Evolutionary conservation across 2,113 vertebrate genomes (phyloP).

Genomic region (Solenodon paradoxus): DNA sequence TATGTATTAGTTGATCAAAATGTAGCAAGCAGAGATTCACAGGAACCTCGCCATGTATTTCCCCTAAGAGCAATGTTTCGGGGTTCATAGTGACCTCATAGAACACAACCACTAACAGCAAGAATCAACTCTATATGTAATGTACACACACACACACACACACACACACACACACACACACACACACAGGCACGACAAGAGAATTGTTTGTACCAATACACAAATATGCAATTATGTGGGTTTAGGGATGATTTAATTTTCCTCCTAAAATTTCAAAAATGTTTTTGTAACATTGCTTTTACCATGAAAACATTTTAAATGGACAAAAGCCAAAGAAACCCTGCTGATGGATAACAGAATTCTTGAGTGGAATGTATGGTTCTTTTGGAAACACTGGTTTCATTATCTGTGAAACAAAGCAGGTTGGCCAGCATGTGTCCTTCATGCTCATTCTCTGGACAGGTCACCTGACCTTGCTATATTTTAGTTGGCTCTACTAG

Average conservation of each 20-base stretch:
- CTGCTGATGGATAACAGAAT: not conserved
- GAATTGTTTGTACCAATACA: not conserved
- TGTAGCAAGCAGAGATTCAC: not conserved
- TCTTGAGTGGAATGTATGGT: not conserved
- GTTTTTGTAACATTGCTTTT: slow-evolving; percentile 21
- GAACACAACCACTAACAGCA: not conserved
- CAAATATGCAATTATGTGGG: not conserved
- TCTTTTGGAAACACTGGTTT: not conserved
- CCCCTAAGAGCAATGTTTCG: not conserved
- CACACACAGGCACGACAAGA: not conserved
- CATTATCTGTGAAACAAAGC: not conserved
- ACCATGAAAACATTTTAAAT: slow-evolving; percentile 47
- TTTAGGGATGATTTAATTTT: slow-evolving; percentile 2
- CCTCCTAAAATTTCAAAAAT: slow-evolving; percentile 25
- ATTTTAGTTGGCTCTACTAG: slow-evolving; percentile 26
- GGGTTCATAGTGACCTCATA: not conserved
- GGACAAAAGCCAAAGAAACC: slow-evolving; percentile 38
- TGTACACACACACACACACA: not conserved
- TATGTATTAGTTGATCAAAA: not conserved
- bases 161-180: not conserved
- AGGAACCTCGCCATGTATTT: not conserved
- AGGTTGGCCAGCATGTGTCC: not conserved
- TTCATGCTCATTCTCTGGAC: not conserved
- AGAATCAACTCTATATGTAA: not conserved
- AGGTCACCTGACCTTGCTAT: not conserved